Evolutionary conservation across 2,888 invertebrate species (phyloP).

Genomic region (Tetrapedia diversipes): DNA sequence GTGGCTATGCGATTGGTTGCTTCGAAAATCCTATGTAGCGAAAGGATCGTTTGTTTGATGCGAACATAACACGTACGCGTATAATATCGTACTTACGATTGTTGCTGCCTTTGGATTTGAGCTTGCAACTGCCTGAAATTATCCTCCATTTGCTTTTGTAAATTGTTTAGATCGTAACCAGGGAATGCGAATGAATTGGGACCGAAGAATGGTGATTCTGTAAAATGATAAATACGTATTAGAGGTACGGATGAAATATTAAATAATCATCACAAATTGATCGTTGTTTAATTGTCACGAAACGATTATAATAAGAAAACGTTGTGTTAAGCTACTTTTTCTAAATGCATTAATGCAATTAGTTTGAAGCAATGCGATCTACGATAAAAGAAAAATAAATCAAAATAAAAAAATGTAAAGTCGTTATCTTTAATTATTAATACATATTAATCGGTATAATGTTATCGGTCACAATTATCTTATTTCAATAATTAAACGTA

Average conservation of each 20-base stretch:
- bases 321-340: not conserved
- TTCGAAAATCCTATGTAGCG: conserved; percentile 39
- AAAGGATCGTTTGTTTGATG: too few species aligned
- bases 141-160: conserved; percentile 62
- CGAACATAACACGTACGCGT: too few species aligned
- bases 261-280: not conserved
- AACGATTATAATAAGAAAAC: not conserved
- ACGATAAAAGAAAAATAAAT: not conserved
- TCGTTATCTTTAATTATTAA: not conserved
- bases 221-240: conserved; percentile 4
- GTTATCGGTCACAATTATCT: too few species aligned
- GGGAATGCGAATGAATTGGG: conserved; percentile 13
- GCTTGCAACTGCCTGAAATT: conserved; percentile 64
- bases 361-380: not conserved
- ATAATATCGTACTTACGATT: conserved; percentile 76
- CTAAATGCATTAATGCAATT: not conserved
- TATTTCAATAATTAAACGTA: too few species aligned
- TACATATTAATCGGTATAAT: too few species aligned
- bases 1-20: conserved; percentile 48
- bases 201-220: conserved; percentile 18
- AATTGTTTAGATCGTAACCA: conserved; percentile 7
- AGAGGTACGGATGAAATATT: not conserved
- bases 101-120: conserved; percentile 69
- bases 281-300: not conserved
- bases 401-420: not conserved